Percentiles rank a stretch among this genome's conserved stretches.
phyloP scores from a whole-genome alignment of 2,888 invertebrate genomes.

The Theodoxus fluviatilis region DNA sequence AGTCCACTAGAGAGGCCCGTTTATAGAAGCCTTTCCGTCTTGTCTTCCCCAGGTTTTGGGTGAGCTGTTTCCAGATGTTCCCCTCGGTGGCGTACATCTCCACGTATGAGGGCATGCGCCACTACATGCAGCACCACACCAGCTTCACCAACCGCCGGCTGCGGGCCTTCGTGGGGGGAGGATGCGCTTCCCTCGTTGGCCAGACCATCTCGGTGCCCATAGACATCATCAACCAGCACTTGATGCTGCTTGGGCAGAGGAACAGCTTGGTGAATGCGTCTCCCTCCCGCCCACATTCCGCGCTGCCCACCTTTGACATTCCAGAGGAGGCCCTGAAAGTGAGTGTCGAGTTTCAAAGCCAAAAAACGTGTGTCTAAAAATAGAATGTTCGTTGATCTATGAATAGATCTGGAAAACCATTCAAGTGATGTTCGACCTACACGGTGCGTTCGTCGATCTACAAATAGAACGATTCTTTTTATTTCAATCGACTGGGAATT shows the following conservation, averaged over 20 bases:
- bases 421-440: too few relatives aligned
- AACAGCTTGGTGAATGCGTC: slow-evolving; percentile 26
- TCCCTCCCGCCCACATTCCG: slow-evolving; percentile 27
- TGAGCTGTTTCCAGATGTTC: slow-evolving; percentile 78
- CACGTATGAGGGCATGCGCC: slow-evolving; percentile 89
- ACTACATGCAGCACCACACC: slow-evolving; percentile 76
- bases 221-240: slow-evolving; percentile 94
- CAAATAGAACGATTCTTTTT: too few relatives aligned
- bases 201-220: slow-evolving; percentile 96
- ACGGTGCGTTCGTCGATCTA: too few relatives aligned
- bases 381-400: too few relatives aligned
- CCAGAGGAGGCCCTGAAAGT: slow-evolving; percentile 32
- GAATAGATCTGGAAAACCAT: too few relatives aligned
- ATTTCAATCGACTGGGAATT: too few relatives aligned
- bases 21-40: too few relatives aligned
- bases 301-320: slow-evolving; percentile 37
- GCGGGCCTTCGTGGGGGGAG: slow-evolving; percentile 78
- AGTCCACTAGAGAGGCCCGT: too few relatives aligned
- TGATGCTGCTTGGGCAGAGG: slow-evolving; percentile 84
- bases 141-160: slow-evolving; percentile 66
- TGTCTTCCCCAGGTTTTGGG: too few relatives aligned
- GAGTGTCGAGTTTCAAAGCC: too few relatives aligned
- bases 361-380: too few relatives aligned
- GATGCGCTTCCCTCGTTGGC: slow-evolving; percentile 87
- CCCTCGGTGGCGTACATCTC: slow-evolving; percentile 76